Evolutionary conservation across 2,113 vertebrate genomes (phyloP).

Genomic region (Alouatta palliata): DNA sequence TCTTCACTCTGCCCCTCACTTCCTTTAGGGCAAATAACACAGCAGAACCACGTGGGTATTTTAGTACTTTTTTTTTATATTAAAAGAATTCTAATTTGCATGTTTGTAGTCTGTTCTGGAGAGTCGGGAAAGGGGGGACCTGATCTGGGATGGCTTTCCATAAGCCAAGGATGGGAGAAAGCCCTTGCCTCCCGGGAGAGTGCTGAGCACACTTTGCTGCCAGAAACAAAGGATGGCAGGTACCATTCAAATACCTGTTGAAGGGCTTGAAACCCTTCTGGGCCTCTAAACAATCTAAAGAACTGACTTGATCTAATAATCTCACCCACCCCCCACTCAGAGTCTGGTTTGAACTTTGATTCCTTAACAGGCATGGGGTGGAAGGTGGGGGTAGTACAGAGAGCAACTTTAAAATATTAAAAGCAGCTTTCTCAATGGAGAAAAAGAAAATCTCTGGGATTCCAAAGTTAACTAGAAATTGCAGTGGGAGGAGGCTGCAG

Average conservation of each 20-base stretch:
- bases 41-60: constrained; percentile 76
- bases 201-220: neutral
- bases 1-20: constrained; percentile 64
- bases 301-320: neutral
- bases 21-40: constrained; percentile 76
- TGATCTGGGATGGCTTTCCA: neutral
- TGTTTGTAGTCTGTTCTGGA: constrained; percentile 58
- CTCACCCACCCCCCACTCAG: neutral
- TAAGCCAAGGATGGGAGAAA: neutral
- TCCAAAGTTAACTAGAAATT: neutral
- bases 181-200: neutral
- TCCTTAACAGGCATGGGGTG: neutral
- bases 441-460: neutral
- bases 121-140: neutral
- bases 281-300: neutral
- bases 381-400: neutral
- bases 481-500: neutral
- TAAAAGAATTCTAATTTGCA: constrained; percentile 79
- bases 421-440: neutral
- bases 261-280: neutral
- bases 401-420: constrained; percentile 11
- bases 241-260: neutral
- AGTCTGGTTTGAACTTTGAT: constrained; percentile 42
- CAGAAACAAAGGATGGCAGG: neutral
- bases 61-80: constrained; percentile 82